A percentile compares a stretch with the other conserved stretches of the same genome.
phyloP scores from a whole-genome alignment of 2,797 vertebrate species.

The Pitangus sulphuratus region DNA sequence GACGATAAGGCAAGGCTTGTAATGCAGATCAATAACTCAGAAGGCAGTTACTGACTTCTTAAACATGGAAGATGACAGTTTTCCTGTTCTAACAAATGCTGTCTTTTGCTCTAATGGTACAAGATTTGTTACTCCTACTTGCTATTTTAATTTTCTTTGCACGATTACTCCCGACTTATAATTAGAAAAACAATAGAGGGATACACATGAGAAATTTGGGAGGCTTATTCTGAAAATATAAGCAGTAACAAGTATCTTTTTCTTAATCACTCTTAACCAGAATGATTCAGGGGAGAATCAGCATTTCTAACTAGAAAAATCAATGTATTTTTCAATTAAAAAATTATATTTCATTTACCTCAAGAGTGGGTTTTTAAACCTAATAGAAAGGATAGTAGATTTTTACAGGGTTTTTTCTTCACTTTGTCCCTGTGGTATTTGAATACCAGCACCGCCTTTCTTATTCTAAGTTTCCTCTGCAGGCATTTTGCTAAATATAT shows the following conservation, averaged over 20 bases:
- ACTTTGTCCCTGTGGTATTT: slow-evolving; percentile 3
- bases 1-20: neutral
- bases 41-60: slow-evolving; percentile 1
- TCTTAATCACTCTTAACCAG: slow-evolving; percentile 56
- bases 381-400: neutral
- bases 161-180: slow-evolving; percentile 49
- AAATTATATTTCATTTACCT: slow-evolving; percentile 44
- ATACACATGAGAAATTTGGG: slow-evolving; percentile 43
- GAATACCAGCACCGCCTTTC: slow-evolving; percentile 54
- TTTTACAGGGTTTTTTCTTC: neutral
- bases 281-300: slow-evolving; percentile 46
- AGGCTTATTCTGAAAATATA: slow-evolving; percentile 62
- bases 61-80: neutral
- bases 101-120: slow-evolving; percentile 20
- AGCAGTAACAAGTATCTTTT: slow-evolving; percentile 44
- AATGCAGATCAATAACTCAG: neutral
- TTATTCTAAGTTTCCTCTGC: slow-evolving; percentile 53
- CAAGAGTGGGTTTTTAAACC: neutral
- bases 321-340: slow-evolving; percentile 57
- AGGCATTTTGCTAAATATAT: slow-evolving; percentile 63
- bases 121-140: slow-evolving; percentile 41
- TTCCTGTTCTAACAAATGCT: neutral
- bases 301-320: slow-evolving; percentile 65
- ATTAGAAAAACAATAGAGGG: slow-evolving; percentile 57
- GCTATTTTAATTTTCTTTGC: slow-evolving; percentile 48